These are phyloP conservation scores for Nothura maculosa DNA, from an alignment of 2,797 vertebrate species.

Conservation along the genomic window DNA sequence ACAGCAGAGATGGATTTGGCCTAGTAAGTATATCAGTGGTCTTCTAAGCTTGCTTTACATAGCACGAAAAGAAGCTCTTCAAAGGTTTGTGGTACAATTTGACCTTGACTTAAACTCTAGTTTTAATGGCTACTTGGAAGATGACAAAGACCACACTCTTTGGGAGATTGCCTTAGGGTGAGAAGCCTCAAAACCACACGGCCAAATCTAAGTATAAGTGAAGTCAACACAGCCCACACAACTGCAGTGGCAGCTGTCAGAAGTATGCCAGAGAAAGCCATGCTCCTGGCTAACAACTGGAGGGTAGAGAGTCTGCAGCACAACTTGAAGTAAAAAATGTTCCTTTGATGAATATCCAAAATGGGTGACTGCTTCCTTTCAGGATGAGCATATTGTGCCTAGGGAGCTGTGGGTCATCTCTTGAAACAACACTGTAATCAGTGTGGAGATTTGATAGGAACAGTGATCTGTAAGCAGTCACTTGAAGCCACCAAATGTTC, in stretches of 20 bases:
- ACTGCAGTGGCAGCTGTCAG: constrained; percentile 22
- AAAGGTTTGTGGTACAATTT: constrained; percentile 56
- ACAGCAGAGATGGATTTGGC: constrained; percentile 5
- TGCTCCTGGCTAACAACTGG: constrained; percentile 29
- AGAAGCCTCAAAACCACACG: constrained; percentile 66
- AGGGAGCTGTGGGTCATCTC: constrained; percentile 7
- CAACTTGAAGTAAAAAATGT: background rate
- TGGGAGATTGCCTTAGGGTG: constrained; percentile 53
- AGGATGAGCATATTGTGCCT: constrained; percentile 1
- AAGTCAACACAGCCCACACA: constrained; percentile 49
- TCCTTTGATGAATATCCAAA: constrained; percentile 49
- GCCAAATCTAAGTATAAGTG: constrained; percentile 43
- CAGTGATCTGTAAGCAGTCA: background rate
- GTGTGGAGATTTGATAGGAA: background rate
- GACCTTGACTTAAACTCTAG: constrained; percentile 72
- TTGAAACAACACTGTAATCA: background rate
- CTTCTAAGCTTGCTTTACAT: constrained; percentile 36
- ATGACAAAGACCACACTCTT: constrained; percentile 51
- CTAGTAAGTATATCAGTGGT: background rate
- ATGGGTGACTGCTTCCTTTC: constrained; percentile 5
- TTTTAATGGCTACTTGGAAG: constrained; percentile 62
- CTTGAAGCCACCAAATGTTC: background rate
- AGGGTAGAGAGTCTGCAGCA: background rate
- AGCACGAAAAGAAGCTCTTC: constrained; percentile 40
- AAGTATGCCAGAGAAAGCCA: constrained; percentile 13